A percentile compares a stretch with the other conserved stretches of the same genome.
Conservation (phyloP, 2,113 vertebrate genomes). For the Corydoras maculifer region DNA sequence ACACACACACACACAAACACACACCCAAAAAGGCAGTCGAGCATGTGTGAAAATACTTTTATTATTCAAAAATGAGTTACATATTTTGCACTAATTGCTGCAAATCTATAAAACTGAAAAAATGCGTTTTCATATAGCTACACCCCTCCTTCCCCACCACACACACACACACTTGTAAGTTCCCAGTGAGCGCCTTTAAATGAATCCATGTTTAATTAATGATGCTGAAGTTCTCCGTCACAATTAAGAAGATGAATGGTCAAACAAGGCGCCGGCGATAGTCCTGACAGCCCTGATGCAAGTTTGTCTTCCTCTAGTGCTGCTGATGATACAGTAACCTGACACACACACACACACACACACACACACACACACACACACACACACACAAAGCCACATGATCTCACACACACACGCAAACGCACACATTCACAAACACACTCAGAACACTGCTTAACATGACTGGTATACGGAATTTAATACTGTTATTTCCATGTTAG, state of each 20-base stretch:
- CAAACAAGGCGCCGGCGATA: constrained; percentile 91
- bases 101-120: too few relatives aligned
- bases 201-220: constrained; percentile 93
- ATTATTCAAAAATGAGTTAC: not conserved
- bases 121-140: too few relatives aligned
- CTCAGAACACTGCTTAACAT: constrained; percentile 28
- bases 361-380: not conserved
- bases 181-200: constrained; percentile 58
- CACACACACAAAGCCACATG: not conserved
- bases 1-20: not conserved
- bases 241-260: constrained; percentile 96
- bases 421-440: constrained; percentile 11
- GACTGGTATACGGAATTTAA: constrained; percentile 4
- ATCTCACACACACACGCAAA: constrained; percentile 29
- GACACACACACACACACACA: constrained; percentile 39
- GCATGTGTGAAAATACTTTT: not conserved
- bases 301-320: constrained; percentile 75
- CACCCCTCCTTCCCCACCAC: not conserved
- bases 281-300: constrained; percentile 91
- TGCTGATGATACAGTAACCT: constrained; percentile 72
- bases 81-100: not conserved
- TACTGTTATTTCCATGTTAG: too few relatives aligned
- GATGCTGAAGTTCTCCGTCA: constrained; percentile 94
- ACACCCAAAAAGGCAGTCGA: too few relatives aligned
- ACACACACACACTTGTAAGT: constrained; percentile 4